Conservation (phyloP, 2,113 vertebrate genomes). For the Canis aureus region DNA sequence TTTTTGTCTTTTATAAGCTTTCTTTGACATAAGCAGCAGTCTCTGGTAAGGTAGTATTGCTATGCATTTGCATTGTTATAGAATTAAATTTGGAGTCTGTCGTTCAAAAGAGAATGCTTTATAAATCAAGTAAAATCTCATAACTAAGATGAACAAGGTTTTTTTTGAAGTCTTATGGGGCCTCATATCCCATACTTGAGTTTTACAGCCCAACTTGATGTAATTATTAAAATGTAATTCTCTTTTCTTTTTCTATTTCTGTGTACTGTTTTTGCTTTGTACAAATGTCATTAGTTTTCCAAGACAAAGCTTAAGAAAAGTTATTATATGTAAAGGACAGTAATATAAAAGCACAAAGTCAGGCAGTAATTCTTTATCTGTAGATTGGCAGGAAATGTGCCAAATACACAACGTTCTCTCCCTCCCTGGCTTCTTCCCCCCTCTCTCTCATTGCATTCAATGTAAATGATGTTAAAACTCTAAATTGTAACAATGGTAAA, state of each 20-base stretch:
- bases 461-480: conserved; percentile 14
- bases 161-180: conserved; percentile 43
- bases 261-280: conserved; percentile 56
- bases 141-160: conserved; percentile 68
- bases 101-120: conserved; percentile 73
- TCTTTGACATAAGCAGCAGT: conserved; percentile 60
- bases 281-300: conserved; percentile 42
- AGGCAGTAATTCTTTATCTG: conserved; percentile 30
- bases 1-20: conserved; percentile 55
- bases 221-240: conserved; percentile 60
- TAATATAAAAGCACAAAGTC: conserved; percentile 50
- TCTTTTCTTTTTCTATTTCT: conserved; percentile 53
- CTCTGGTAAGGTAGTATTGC: conserved; percentile 32
- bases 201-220: conserved; percentile 68
- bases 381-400: neutral
- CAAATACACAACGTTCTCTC: neutral
- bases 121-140: conserved; percentile 78
- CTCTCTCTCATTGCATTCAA: neutral
- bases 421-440: neutral
- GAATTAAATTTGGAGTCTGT: conserved; percentile 71
- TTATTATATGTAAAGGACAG: conserved; percentile 43
- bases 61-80: conserved; percentile 61
- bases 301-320: conserved; percentile 58
- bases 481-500: conserved; percentile 45
- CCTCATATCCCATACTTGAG: conserved; percentile 59